Base-by-base conservation (phyloP, 1,140 invertebrate genomes). In the Tetragnatha versicolor region DNA sequence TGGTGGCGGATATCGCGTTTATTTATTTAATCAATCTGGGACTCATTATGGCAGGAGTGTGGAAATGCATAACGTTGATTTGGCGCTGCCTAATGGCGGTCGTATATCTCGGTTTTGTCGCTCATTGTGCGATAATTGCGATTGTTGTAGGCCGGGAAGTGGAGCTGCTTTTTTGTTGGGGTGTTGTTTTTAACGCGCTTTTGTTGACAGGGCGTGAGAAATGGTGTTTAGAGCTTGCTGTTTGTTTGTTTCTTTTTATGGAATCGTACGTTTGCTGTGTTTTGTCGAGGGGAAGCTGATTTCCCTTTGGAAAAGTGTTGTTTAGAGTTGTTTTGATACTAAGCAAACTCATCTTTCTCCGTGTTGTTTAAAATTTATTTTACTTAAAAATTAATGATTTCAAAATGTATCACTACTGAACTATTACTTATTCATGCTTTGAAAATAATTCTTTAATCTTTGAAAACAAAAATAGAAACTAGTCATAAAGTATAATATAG, bases 1-100 rank as follows among this genome's bases (percentile, higher is more conserved):
- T 27, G 14, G 47, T 3, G 9, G 17, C 47, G 47, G 66, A 70
- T 37, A 55, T 53, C 31, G 33, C 33, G 39, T 31, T 37, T 70
- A 39, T 55, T 70, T 70, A 70, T 70, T 70, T 55, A 70, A 70
- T 70, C 47, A 70, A 51, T 31, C 1, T 29, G 17, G n/a, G 20
- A 17, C 14, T 27, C 5, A 7, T 33, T 12, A 39, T 55, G 12
- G 25, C 20, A 10, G 61, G 37, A 51, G 65, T 70, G 68, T 53
- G 2, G n/a, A 20, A 25, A 53, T 3, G 49, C 42, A 14, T 45
- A 10, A 25, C 27, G 49, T 55, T 70, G 68, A 70, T 51, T 70
- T 70, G 68, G 33, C 51, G 33, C 31, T 33, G 35, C 22, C 33
- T 70, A 70, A 70, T 55, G 51, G 49, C 20, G 51, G 58, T 70